Percentiles rank a stretch among this genome's conserved stretches.
Evolutionary conservation across 2,797 vertebrate species (phyloP).

Genomic region (Valencia hispanica): DNA sequence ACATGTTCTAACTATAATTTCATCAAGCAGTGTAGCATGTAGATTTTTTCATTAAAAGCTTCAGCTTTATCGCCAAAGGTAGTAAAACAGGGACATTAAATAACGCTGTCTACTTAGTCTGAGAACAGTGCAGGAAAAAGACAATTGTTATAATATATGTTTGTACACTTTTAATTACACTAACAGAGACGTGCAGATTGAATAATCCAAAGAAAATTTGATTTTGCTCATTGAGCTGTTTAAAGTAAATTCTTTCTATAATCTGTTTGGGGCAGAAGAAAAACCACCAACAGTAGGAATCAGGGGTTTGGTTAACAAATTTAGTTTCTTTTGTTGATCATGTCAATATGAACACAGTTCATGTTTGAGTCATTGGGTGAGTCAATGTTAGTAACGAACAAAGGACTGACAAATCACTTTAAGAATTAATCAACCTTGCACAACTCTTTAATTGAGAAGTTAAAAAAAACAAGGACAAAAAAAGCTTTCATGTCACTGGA

Average conservation of each 20-base stretch:
- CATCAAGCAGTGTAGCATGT: not conserved
- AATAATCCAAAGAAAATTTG: not conserved
- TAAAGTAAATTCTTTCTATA: not conserved
- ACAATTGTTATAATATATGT: not conserved
- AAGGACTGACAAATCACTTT: constrained; percentile 22
- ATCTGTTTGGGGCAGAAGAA: not conserved
- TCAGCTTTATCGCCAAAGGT: not conserved
- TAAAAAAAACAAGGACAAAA: constrained; percentile 16
- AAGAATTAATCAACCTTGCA: constrained; percentile 5
- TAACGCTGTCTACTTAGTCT: not conserved
- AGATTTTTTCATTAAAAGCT: not conserved
- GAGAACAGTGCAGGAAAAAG: not conserved
- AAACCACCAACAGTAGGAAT: not conserved
- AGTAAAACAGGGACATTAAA: not conserved
- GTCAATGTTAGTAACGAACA: constrained; percentile 3
- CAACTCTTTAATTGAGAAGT: constrained; percentile 20
- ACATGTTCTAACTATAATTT: not conserved
- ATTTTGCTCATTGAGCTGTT: not conserved
- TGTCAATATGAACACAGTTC: not conserved
- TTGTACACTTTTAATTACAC: not conserved
- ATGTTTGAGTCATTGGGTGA: constrained; percentile 2
- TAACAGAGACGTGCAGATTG: not conserved
- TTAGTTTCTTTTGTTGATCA: not conserved
- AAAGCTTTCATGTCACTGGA: constrained; percentile 16
- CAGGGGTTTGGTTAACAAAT: not conserved